phyloP scores from a whole-genome alignment of 2,797 vertebrate species.

The Anas bahamensis region DNA sequence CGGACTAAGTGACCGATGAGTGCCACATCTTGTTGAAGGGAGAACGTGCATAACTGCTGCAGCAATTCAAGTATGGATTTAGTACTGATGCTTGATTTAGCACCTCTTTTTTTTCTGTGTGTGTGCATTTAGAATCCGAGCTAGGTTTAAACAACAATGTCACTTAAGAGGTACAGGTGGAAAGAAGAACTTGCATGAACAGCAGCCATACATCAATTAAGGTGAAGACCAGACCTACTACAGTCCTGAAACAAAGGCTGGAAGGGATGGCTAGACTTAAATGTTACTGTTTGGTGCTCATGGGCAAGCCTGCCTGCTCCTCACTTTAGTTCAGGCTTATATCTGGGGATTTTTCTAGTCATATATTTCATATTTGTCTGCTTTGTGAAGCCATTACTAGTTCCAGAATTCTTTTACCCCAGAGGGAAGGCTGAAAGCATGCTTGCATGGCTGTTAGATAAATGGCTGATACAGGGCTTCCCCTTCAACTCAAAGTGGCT shows the following conservation, averaged over 20 bases:
- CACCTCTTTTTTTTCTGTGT: fast-evolving
- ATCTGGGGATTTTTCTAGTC: background rate
- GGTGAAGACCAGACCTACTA: background rate
- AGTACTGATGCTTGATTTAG: background rate
- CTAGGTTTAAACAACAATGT: background rate
- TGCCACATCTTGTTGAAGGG: background rate
- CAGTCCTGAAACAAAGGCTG: fast-evolving
- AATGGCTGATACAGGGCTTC: conserved; percentile 11
- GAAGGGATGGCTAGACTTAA: background rate
- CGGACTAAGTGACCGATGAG: background rate
- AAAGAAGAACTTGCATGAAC: background rate
- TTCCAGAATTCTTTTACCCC: background rate
- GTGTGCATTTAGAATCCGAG: background rate
- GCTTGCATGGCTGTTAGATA: background rate
- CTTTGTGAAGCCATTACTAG: conserved; percentile 12
- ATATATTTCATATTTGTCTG: conserved; percentile 20
- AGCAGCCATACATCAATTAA: fast-evolving
- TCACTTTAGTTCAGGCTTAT: background rate
- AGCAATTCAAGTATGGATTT: background rate
- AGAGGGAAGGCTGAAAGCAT: background rate
- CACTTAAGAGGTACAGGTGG: background rate
- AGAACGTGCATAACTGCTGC: fast-evolving
- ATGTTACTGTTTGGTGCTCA: background rate
- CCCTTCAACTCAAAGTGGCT: background rate
- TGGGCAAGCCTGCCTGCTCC: background rate